phyloP scores from a whole-genome alignment of 2,797 vertebrate genomes.

The Hephaestus fuliginosus region DNA sequence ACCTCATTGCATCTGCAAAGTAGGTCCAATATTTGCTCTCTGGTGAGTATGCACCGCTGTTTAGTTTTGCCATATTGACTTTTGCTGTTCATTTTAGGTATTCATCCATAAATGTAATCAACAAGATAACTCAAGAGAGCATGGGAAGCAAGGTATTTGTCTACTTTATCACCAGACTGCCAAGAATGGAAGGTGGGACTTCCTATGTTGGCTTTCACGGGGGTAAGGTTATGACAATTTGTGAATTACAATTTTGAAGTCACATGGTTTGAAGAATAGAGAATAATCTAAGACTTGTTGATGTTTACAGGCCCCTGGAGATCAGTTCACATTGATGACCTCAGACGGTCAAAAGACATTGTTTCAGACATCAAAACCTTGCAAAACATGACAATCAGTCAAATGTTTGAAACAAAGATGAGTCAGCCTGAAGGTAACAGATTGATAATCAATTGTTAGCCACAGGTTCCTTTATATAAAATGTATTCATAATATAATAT shows the following conservation, averaged over 20 bases:
- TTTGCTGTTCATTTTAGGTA: constrained; percentile 82
- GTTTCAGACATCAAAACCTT: constrained; percentile 90
- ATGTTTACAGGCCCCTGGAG: constrained; percentile 90
- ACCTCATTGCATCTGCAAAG: constrained; percentile 95
- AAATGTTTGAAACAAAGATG: constrained; percentile 86
- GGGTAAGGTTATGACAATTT: constrained; percentile 80
- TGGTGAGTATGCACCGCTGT: neutral
- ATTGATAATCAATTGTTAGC: neutral
- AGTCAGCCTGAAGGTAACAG: constrained; percentile 72
- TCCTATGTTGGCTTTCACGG: constrained; percentile 95
- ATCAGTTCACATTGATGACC: constrained; percentile 95
- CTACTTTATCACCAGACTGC: constrained; percentile 94
- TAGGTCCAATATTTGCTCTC: constrained; percentile 72
- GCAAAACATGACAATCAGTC: constrained; percentile 91
- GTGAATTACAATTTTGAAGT: neutral
- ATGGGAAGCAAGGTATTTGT: constrained; percentile 83
- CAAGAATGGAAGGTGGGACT: constrained; percentile 90
- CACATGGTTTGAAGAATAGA: neutral
- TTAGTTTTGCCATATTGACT: constrained; percentile 15
- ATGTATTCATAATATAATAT: neutral
- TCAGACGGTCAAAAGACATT: constrained; percentile 90
- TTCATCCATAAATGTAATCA: constrained; percentile 94
- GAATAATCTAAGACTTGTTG: constrained; percentile 15
- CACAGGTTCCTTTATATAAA: neutral
- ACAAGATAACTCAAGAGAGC: constrained; percentile 82